Evolutionary conservation across 2,888 invertebrate genomes (phyloP), one percentile per base, ranked within the genome.

Genomic region (Miltochrista miniata): DNA sequence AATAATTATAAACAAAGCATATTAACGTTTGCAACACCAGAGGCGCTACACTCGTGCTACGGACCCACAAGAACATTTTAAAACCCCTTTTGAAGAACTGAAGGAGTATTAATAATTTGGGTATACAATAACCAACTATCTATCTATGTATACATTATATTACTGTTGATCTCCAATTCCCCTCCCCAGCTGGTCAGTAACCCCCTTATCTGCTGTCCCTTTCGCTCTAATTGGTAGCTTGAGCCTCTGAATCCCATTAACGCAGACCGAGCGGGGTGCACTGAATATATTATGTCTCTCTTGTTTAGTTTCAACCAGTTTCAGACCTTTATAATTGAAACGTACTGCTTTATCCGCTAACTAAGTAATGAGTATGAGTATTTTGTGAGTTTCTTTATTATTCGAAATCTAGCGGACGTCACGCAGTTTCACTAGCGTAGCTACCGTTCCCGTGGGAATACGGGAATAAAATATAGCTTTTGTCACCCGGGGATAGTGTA

Each of bases 161-260:
- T 43, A 48, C 51, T 41, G 50, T 58, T n/a, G 18, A 59, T 56
- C 51, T 51, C 62, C 54, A 48, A 43, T 54, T 58, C 53, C 58
- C 45, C 59, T 64, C 65, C 59, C 64, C 58, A 54, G 61, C 61
- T 63, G 56, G 49, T 44, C 61, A 54, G 65, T 45, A 64, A 59
- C 62, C 60, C 59, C 66, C 45, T 43, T 51, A 40, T 41, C 47
- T 48, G 0, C 56, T 54, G 61, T 84, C 85, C 74, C 83, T 60
- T 71, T 85, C 79, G 30, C 83, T 68, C 87, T 87, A 87, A 87
- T 87, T 87, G 87, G 78, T 73, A 79, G 74, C 74, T 74, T 75
- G 79, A 74, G 77, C 80, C 84, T 77, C 76, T 69, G 79, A 85
- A 85, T 87, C 88, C 89, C 88, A 89, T 88, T 89, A 88, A 80